A percentile compares a stretch with the other conserved stretches of the same genome.
Conservation (phyloP, 2,113 vertebrate genomes). For the Mus pahari region DNA sequence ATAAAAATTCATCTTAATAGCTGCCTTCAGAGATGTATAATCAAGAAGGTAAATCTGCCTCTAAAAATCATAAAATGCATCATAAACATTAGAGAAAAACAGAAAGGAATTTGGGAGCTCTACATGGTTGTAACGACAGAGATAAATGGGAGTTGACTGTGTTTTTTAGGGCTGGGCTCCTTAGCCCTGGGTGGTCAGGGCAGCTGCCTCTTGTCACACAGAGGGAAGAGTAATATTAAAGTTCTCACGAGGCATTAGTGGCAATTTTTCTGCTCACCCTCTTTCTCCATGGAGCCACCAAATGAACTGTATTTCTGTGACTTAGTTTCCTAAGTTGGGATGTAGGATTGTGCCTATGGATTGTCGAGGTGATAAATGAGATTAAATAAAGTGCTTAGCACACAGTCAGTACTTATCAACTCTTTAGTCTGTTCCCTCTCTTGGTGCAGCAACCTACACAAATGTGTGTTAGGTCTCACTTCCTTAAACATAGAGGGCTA, state of each 20-base stretch:
- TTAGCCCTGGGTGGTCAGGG: slow-evolving; percentile 5
- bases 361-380: neutral
- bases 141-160: neutral
- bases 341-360: neutral
- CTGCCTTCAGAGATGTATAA: slow-evolving; percentile 55
- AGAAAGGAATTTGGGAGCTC: neutral
- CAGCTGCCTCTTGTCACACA: neutral
- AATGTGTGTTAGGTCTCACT: neutral
- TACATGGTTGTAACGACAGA: neutral
- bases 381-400: neutral
- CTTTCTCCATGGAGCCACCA: neutral
- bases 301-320: neutral
- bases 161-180: neutral
- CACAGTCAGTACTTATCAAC: neutral
- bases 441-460: neutral
- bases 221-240: neutral
- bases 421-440: neutral
- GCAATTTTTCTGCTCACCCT: neutral
- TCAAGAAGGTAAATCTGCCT: slow-evolving; percentile 61
- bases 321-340: neutral
- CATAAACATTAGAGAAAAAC: slow-evolving; percentile 49
- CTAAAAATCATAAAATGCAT: slow-evolving; percentile 20
- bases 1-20: slow-evolving; percentile 54
- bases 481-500: neutral
- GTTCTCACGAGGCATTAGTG: neutral